A percentile compares a stretch with the other conserved stretches of the same genome.
phyloP scores from a whole-genome alignment of 2,888 invertebrate genomes.

The Yponomeuta sedellus region DNA sequence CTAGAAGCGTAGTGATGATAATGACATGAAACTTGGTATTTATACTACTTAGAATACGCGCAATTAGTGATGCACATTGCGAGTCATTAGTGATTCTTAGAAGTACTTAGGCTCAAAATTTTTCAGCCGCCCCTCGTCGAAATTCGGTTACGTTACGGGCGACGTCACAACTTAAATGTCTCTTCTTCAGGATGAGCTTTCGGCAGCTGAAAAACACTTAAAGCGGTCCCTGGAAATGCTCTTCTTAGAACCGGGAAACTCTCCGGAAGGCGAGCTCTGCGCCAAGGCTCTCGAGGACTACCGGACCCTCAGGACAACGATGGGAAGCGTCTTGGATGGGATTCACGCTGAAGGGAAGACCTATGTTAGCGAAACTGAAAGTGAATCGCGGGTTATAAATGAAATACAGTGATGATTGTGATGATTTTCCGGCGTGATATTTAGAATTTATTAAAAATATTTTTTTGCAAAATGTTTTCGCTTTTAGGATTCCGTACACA shows the following conservation, averaged over 20 bases:
- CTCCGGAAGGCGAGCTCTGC: conserved; percentile 84
- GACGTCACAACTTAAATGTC: too few relatives aligned
- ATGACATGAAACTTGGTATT: too few relatives aligned
- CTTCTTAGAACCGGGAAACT: conserved; percentile 81
- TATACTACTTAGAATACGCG: too few relatives aligned
- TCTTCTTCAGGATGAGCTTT: conserved; percentile 63
- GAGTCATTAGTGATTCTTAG: too few relatives aligned
- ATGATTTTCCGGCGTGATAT: background rate
- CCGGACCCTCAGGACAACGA: conserved; percentile 73
- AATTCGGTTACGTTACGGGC: too few relatives aligned
- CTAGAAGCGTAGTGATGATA: too few relatives aligned
- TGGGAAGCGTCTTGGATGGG: conserved; percentile 48
- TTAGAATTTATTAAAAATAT: too few relatives aligned
- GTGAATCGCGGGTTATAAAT: conserved; percentile 18
- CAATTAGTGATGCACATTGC: too few relatives aligned
- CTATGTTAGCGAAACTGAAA: conserved; percentile 35
- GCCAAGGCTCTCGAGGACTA: conserved; percentile 81
- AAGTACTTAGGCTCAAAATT: too few relatives aligned
- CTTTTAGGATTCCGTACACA: too few relatives aligned
- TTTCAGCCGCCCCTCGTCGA: too few relatives aligned
- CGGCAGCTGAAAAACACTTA: conserved; percentile 74
- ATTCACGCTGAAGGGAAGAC: conserved; percentile 44
- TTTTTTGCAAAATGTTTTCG: too few relatives aligned
- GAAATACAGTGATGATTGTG: background rate
- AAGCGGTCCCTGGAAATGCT: conserved; percentile 80